Evolutionary conservation across 2,113 vertebrate species (phyloP), one percentile per base, ranked within the genome.

Genomic region (Dromas ardeola): DNA sequence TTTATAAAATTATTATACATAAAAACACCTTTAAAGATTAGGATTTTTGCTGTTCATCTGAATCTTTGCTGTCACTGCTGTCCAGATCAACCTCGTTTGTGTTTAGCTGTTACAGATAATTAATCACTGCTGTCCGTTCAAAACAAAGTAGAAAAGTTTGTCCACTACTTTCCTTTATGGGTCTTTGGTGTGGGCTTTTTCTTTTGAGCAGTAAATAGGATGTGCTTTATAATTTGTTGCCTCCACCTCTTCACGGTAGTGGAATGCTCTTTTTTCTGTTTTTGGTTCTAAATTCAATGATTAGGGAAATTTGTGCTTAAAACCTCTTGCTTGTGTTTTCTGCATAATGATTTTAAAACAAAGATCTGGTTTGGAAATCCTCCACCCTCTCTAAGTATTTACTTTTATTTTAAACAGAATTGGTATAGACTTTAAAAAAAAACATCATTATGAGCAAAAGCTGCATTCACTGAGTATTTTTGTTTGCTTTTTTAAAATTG

Each of bases 121-220:
- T 91, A 85, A 70, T 40, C 18, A 15, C 26, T 66, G 29, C 32
- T n/a, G 32, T 53, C 32, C 1, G 1, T 63, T 50, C 77, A 85
- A 30, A 63, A 58, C 52, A 62, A 43, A 92, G 80, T n/a, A 58
- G 73, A 53, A 78, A 92, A 96, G 86, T 96, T 96, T 94, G 45
- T 90, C 50, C 47, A 67, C 18, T 43, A n/a, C 81, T 84, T 87
- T 93, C 72, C 47, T 30, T 43, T 18, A 10, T 6, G 19, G 11
- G 40, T 88, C 67, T 81, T 69, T 40, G 25, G 13, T 56, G 42
- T 30, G 29, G 21, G 7, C 27, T 78, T 85, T 84, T 82, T 38
- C 67, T 83, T 91, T 67, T 59, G 66, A 73, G 52, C 70, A 86
- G 9, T 36, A 85, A 30, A 62, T 83, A 32, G 26, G 70, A 32